phyloP scores from a whole-genome alignment of 2,888 invertebrate genomes.

The Odontomyia ornata region DNA sequence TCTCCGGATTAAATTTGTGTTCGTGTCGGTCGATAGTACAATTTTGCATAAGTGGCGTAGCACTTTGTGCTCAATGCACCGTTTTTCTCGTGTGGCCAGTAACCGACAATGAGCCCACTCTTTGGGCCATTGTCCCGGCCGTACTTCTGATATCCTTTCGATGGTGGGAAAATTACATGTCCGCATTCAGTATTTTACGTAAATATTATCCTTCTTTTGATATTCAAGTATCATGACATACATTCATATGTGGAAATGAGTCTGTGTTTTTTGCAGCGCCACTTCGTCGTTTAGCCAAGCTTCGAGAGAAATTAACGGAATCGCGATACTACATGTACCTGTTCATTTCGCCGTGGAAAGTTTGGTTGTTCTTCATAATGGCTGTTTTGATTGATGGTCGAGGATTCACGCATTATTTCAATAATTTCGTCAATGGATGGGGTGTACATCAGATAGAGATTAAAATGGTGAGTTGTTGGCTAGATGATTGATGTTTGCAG shows the following conservation, averaged over 20 bases:
- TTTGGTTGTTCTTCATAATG: constrained; percentile 73
- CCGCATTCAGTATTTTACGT: constrained; percentile 53
- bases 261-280: constrained; percentile 55
- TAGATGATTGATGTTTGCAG: too few species aligned
- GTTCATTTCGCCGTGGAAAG: constrained; percentile 79
- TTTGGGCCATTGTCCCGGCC: constrained; percentile 71
- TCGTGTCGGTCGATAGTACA: constrained; percentile 51
- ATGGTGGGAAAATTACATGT: constrained; percentile 87
- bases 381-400: constrained; percentile 68
- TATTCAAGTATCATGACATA: not conserved
- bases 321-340: constrained; percentile 79
- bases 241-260: not conserved
- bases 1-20: constrained; percentile 36
- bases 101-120: constrained; percentile 64
- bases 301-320: constrained; percentile 69
- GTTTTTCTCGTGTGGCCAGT: constrained; percentile 77
- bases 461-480: constrained; percentile 66
- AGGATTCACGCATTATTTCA: constrained; percentile 62
- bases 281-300: constrained; percentile 62
- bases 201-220: not conserved
- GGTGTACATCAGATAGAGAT: constrained; percentile 66
- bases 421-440: constrained; percentile 66
- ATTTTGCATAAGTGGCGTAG: constrained; percentile 60
- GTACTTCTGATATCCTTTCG: constrained; percentile 76
- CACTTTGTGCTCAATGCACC: constrained; percentile 72